Percentiles rank a stretch among this genome's conserved stretches.
Evolutionary conservation across 2,113 vertebrate genomes (phyloP).

Genomic region (Malaclemys terrapin): DNA sequence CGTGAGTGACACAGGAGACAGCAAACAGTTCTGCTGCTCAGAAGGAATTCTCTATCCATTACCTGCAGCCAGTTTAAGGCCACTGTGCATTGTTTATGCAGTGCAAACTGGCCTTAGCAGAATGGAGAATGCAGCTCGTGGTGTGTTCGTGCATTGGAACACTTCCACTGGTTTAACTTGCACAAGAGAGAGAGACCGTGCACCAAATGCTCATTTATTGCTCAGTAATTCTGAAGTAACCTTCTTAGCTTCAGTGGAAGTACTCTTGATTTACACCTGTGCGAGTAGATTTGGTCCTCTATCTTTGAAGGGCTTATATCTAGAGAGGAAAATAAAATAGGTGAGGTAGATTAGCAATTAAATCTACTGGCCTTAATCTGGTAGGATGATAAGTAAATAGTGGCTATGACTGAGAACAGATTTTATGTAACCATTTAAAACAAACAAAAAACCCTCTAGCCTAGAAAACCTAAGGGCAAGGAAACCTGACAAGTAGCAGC

Average conservation of each 20-base stretch:
- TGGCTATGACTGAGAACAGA: too few species aligned
- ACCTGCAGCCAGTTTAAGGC: slow-evolving; percentile 20
- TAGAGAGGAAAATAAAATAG: not conserved
- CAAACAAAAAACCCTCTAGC: not conserved
- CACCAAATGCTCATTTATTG: not conserved
- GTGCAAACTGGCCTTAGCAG: not conserved
- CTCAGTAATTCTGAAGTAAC: not conserved
- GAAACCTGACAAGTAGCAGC: not conserved
- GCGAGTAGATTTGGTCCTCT: not conserved
- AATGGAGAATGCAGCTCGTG: not conserved
- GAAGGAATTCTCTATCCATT: not conserved
- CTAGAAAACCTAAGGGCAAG: accelerated
- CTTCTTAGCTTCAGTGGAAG: not conserved
- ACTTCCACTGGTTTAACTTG: accelerated
- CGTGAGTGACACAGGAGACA: not conserved
- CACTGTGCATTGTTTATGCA: not conserved
- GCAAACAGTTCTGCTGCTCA: slow-evolving; percentile 25
- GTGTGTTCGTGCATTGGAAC: not conserved
- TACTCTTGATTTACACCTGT: accelerated
- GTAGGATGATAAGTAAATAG: too few species aligned
- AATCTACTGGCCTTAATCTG: not conserved
- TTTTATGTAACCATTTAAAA: too few species aligned
- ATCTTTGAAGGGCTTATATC: not conserved
- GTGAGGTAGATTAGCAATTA: not conserved
- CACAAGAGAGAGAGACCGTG: not conserved